phyloP scores from a whole-genome alignment of 2,113 vertebrate genomes.

The Polyodon spathula region DNA sequence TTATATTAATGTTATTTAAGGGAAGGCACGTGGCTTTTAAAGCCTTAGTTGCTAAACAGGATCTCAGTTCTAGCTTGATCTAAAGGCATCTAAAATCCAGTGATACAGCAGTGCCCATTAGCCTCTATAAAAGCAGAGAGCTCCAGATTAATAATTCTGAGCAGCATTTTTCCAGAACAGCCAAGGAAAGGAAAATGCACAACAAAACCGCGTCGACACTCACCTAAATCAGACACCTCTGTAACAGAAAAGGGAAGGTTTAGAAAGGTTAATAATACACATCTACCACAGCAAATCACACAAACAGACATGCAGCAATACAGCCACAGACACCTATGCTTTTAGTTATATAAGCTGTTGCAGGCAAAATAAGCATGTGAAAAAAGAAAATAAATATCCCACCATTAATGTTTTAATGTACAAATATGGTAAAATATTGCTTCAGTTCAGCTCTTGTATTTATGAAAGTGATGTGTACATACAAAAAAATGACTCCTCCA shows the following conservation, averaged over 20 bases:
- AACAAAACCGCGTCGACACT: constrained; percentile 40
- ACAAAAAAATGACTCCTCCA: too few species aligned
- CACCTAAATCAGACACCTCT: constrained; percentile 71
- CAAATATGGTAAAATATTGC: too few species aligned
- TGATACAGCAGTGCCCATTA: not conserved
- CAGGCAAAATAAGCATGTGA: too few species aligned
- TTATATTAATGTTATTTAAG: too few species aligned
- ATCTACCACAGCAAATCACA: constrained; percentile 18
- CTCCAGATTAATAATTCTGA: not conserved
- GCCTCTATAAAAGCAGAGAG: constrained; percentile 2
- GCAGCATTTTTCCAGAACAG: not conserved
- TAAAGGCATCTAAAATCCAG: not conserved
- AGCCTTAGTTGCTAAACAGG: not conserved
- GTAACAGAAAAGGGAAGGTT: constrained; percentile 58
- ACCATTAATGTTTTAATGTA: too few species aligned
- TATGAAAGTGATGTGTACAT: too few species aligned
- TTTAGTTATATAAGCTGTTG: too few species aligned
- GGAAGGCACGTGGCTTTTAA: too few species aligned
- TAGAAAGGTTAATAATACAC: constrained; percentile 40
- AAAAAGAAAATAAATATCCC: too few species aligned
- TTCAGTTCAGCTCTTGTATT: too few species aligned
- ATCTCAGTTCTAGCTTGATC: not conserved
- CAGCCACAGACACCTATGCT: too few species aligned
- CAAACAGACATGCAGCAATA: too few species aligned
- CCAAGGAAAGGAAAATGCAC: constrained; percentile 2